Conservation (phyloP, 2,797 vertebrate species). For the Peromyscus nudipes region DNA sequence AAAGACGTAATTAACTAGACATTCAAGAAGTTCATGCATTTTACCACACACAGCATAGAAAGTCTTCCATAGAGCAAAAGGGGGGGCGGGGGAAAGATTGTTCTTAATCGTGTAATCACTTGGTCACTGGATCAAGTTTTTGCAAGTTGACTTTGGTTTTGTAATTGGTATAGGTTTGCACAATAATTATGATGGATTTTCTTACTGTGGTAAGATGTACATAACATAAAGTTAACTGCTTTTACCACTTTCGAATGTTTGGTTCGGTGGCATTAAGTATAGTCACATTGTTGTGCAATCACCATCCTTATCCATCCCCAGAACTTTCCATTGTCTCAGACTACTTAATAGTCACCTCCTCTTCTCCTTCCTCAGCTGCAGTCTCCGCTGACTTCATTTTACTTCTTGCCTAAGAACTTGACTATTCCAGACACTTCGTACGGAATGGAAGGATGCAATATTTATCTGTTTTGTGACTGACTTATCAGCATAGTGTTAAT, state of each 20-base stretch:
- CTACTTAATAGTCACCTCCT: neutral
- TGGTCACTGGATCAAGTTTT: neutral
- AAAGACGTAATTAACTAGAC: conserved; percentile 42
- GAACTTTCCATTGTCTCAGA: neutral
- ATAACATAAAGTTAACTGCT: neutral
- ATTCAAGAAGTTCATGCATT: conserved; percentile 27
- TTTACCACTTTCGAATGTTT: neutral
- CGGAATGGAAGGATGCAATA: neutral
- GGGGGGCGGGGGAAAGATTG: too few species aligned
- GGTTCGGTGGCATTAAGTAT: neutral
- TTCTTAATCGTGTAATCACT: neutral
- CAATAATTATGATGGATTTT: conserved; percentile 8
- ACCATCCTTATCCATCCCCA: neutral
- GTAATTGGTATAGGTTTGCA: conserved; percentile 1
- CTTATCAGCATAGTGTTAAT: neutral
- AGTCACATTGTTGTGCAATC: neutral
- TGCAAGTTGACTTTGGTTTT: conserved; percentile 15
- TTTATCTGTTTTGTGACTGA: neutral
- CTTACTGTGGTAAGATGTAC: neutral
- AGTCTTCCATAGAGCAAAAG: neutral
- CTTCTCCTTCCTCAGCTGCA: neutral
- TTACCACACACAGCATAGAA: conserved; percentile 15
- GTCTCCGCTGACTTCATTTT: neutral
- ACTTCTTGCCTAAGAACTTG: neutral
- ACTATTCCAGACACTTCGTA: neutral